phyloP scores from a whole-genome alignment of 2,113 vertebrate genomes.

The Gymnorhina tibicen region DNA sequence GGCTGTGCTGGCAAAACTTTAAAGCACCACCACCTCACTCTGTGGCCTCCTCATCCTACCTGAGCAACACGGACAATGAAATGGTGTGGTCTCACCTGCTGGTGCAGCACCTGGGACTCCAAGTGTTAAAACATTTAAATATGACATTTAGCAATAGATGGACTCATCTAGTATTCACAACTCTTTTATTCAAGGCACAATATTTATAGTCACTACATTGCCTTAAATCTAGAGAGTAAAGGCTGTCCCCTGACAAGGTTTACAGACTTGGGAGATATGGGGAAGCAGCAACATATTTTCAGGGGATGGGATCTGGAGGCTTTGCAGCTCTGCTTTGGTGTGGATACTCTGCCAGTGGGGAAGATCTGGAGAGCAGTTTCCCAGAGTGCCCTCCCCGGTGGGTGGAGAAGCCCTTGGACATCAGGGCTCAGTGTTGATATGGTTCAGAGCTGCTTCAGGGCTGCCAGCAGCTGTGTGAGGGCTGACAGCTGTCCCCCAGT shows the following conservation, averaged over 20 bases:
- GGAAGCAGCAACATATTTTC: neutral
- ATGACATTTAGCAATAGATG: conserved; percentile 1
- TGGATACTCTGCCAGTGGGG: neutral
- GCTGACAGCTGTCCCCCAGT: rapidly evolving
- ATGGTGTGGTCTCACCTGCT: neutral
- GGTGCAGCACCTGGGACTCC: neutral
- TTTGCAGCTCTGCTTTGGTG: neutral
- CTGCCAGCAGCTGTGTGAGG: neutral
- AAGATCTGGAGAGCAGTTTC: neutral
- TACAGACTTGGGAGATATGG: neutral
- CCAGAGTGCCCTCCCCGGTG: neutral
- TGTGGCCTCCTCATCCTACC: rapidly evolving
- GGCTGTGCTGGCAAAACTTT: neutral
- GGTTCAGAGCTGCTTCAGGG: neutral
- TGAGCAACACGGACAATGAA: neutral
- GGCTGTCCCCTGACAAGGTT: neutral
- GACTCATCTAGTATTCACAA: neutral
- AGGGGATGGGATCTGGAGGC: neutral
- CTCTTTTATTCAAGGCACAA: conserved; percentile 18
- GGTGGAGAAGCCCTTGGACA: neutral
- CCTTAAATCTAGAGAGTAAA: conserved; percentile 26
- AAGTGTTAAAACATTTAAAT: neutral
- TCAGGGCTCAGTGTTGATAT: rapidly evolving
- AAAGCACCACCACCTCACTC: neutral
- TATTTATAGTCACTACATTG: neutral